Evolutionary conservation across 2,797 vertebrate genomes (phyloP).

Genomic region (Potorous gilbertii): DNA sequence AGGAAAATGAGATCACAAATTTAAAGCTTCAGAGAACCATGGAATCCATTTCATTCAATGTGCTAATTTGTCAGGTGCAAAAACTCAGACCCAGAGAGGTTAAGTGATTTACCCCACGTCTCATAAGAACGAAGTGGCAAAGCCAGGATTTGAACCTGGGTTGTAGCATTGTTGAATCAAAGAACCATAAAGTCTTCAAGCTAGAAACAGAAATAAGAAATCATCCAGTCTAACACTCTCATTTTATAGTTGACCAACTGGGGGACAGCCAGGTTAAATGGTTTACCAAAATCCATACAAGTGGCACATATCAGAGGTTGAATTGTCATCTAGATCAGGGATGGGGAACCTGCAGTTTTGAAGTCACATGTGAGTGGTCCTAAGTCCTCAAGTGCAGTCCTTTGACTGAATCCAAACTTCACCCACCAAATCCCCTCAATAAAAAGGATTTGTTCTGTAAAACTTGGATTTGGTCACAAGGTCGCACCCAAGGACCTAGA

Average conservation of each 20-base stretch:
- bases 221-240: neutral
- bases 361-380: no score
- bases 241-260: neutral
- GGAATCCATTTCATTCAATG: neutral
- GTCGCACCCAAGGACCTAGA: no score
- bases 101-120: neutral
- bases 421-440: no score
- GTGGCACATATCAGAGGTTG: neutral
- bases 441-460: no score
- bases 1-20: neutral
- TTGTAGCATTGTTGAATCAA: neutral
- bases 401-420: no score
- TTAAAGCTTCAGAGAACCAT: neutral
- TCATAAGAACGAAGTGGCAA: neutral
- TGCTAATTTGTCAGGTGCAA: neutral
- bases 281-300: neutral
- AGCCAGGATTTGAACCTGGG: neutral
- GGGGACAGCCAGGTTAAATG: neutral
- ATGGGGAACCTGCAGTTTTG: no score
- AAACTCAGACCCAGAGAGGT: neutral
- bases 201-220: neutral
- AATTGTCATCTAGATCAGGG: neutral
- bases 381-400: no score
- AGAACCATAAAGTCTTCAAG: neutral
- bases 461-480: no score